These are phyloP conservation scores for Cydia splendana DNA, from an alignment of 1,140 invertebrate genomes.

Conservation along the genomic window DNA sequence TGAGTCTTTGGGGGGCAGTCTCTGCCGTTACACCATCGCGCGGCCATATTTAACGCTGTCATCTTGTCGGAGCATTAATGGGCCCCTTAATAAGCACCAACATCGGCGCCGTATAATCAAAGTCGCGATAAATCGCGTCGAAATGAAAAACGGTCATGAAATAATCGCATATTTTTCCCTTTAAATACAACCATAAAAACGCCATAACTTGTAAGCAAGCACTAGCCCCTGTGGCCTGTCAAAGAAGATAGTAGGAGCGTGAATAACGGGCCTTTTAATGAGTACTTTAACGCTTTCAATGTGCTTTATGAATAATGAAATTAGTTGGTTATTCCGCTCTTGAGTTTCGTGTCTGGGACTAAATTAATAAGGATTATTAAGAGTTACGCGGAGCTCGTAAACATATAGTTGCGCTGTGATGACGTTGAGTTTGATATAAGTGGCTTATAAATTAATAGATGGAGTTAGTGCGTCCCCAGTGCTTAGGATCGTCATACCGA, in stretches of 20 bases:
- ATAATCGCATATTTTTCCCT: slow-evolving; percentile 68
- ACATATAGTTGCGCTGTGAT: slow-evolving; percentile 42
- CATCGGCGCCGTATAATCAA: slow-evolving; percentile 72
- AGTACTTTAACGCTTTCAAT: slow-evolving; percentile 78
- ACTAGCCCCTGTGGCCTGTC: slow-evolving; percentile 64
- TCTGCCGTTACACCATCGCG: slow-evolving; percentile 10
- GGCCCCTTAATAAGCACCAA: slow-evolving; percentile 66
- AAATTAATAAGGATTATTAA: slow-evolving; percentile 71
- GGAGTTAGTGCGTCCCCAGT: slow-evolving; percentile 14
- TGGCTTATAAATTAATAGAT: slow-evolving; percentile 29
- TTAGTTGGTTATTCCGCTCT: slow-evolving; percentile 78
- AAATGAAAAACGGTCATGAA: slow-evolving; percentile 71
- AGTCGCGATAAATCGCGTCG: slow-evolving; percentile 64
- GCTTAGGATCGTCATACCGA: slow-evolving; percentile 28
- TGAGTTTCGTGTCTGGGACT: slow-evolving; percentile 70
- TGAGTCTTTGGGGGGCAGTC: background rate
- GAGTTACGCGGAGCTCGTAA: slow-evolving; percentile 66
- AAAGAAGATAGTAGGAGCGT: slow-evolving; percentile 72
- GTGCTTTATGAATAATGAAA: slow-evolving; percentile 80
- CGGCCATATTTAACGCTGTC: slow-evolving; percentile 51
- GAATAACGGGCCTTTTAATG: slow-evolving; percentile 73
- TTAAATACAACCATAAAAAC: slow-evolving; percentile 71
- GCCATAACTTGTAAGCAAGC: slow-evolving; percentile 65
- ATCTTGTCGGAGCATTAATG: slow-evolving; percentile 52
- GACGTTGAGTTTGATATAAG: slow-evolving; percentile 1